Percentiles rank a stretch among this genome's conserved stretches.
Evolutionary conservation across 1,140 invertebrate genomes (phyloP).

Genomic region (Eriocheir sinensis): DNA sequence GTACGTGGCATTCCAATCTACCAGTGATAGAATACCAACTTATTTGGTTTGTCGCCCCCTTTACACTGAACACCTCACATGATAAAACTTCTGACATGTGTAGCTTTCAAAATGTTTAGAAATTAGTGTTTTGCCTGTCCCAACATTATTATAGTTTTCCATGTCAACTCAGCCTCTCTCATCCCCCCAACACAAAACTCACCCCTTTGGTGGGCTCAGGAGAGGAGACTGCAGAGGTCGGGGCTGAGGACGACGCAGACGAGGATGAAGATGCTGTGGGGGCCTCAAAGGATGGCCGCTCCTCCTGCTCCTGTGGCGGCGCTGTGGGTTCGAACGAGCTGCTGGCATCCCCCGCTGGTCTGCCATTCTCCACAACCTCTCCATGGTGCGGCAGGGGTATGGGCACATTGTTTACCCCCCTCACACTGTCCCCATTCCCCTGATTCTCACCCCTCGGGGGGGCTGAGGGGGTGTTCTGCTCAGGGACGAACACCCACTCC

Average conservation of each 20-base stretch:
- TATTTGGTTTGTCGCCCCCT: no score
- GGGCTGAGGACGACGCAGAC: slow-evolving; percentile 59
- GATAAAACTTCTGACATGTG: no score
- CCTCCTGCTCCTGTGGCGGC: slow-evolving; percentile 37
- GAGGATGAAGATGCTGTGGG: slow-evolving; percentile 41
- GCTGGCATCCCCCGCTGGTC: background rate
- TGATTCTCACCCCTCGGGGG: no score
- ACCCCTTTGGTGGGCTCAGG: slow-evolving; percentile 63
- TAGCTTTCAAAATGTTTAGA: no score
- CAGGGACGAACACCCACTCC: background rate
- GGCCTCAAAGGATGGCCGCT: background rate
- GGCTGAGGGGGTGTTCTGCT: background rate
- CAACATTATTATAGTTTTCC: no score
- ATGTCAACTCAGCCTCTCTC: background rate
- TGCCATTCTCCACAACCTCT: no score
- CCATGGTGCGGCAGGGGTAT: background rate
- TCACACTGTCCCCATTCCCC: background rate
- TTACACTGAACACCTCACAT: no score
- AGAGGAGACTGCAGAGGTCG: slow-evolving; percentile 55
- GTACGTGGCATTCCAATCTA: no score
- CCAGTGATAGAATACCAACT: no score
- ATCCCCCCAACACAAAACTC: background rate
- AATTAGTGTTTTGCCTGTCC: no score
- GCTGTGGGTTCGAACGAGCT: background rate
- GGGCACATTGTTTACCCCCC: background rate